Percentiles rank a stretch among this genome's conserved stretches.
Conservation (phyloP, 2,888 invertebrate genomes). For the Trilocha varians region DNA sequence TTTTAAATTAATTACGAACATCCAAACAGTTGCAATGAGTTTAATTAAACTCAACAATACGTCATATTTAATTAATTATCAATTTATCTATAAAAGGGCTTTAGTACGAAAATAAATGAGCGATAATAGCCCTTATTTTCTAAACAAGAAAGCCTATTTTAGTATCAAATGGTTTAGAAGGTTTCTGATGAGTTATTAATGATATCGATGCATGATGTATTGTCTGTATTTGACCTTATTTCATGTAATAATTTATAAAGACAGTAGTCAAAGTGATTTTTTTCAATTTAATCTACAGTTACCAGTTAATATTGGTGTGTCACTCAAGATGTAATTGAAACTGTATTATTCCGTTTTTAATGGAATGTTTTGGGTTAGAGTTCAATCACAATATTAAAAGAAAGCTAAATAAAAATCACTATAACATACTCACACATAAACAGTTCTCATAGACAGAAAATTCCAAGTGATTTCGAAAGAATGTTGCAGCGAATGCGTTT, state of each 20-base stretch:
- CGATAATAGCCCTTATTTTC: not conserved
- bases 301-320: no score
- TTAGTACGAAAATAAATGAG: not conserved
- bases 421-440: no score
- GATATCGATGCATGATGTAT: not conserved
- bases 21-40: not conserved
- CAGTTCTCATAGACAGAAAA: no score
- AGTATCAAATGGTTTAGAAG: not conserved
- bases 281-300: not conserved
- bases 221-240: not conserved
- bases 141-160: not conserved
- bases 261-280: not conserved
- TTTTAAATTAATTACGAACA: not conserved
- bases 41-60: not conserved
- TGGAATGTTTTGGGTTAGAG: no score
- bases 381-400: no score
- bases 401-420: no score
- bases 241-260: not conserved
- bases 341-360: no score
- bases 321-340: no score
- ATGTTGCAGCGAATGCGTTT: no score
- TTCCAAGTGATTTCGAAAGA: no score
- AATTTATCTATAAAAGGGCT: not conserved
- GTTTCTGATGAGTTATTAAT: conserved; percentile 11
- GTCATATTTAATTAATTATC: not conserved